Evolutionary conservation across 2,113 vertebrate genomes (phyloP).

Genomic region (Chaetura pelagica): DNA sequence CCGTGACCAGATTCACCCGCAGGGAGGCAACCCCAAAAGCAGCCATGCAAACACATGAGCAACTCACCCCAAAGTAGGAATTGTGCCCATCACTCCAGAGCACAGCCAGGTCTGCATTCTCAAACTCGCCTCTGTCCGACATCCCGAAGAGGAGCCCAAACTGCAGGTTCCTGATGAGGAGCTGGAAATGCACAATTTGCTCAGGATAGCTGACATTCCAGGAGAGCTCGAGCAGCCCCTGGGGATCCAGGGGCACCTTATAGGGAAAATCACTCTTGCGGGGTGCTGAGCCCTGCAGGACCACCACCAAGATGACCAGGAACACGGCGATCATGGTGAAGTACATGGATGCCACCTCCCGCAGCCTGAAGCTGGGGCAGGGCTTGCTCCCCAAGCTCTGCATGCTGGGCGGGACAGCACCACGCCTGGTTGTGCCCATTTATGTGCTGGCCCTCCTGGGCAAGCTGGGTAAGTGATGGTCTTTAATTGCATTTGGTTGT

Average conservation of each 20-base stretch:
- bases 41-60: fast-evolving
- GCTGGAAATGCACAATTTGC: conserved; percentile 83
- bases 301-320: conserved; percentile 89
- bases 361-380: conserved; percentile 70
- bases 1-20: fast-evolving
- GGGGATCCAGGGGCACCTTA: conserved; percentile 85
- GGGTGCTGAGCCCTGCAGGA: conserved; percentile 79
- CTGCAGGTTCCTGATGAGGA: conserved; percentile 71
- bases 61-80: conserved; percentile 90
- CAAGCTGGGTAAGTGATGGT: conserved; percentile 16
- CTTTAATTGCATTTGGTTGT: conserved; percentile 89
- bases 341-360: conserved; percentile 89
- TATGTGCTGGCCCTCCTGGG: conserved; percentile 70
- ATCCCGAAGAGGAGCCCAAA: conserved; percentile 90
- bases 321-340: conserved; percentile 84
- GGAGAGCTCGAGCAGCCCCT: conserved; percentile 83
- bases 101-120: conserved; percentile 86
- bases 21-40: neutral
- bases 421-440: conserved; percentile 50
- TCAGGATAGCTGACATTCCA: conserved; percentile 90
- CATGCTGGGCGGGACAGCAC: conserved; percentile 24
- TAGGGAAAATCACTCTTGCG: conserved; percentile 77
- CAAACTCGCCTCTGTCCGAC: conserved; percentile 88
- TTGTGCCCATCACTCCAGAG: conserved; percentile 85
- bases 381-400: conserved; percentile 28